phyloP scores from a whole-genome alignment of 92 coral and sea anemone species.

The Siderastrea radians region DNA sequence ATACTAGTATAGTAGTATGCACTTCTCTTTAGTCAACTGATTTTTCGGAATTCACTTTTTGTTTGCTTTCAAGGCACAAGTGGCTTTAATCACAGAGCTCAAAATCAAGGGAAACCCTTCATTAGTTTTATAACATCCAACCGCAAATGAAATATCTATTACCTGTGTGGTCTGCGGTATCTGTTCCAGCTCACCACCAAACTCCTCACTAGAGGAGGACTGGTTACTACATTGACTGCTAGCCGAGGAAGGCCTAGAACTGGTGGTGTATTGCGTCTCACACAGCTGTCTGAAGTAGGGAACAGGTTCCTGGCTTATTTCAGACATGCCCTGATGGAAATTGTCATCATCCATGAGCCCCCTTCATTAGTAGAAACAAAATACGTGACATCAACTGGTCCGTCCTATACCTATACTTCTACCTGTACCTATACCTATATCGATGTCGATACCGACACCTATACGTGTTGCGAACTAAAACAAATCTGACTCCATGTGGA shows the following conservation, averaged over 20 bases:
- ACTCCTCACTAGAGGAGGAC: slow-evolving; percentile 19
- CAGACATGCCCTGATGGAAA: slow-evolving; percentile 83
- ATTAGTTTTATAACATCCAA: too few relatives aligned
- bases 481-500: too few relatives aligned
- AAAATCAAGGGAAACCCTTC: too few relatives aligned
- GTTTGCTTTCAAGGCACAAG: too few relatives aligned
- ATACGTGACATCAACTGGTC: background rate
- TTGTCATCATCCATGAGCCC: slow-evolving; percentile 92
- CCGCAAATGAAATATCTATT: background rate
- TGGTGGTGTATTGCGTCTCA: slow-evolving; percentile 59
- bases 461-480: too few relatives aligned
- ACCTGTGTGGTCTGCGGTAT: slow-evolving; percentile 14
- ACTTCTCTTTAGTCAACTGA: too few relatives aligned
- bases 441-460: too few relatives aligned
- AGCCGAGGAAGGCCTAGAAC: slow-evolving; percentile 65
- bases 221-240: slow-evolving; percentile 49
- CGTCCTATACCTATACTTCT: background rate
- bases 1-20: too few relatives aligned
- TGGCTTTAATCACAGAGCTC: too few relatives aligned
- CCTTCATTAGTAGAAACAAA: slow-evolving; percentile 53
- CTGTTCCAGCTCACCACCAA: slow-evolving; percentile 41
- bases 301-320: slow-evolving; percentile 88
- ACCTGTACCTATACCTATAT: too few relatives aligned
- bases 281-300: slow-evolving; percentile 95
- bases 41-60: too few relatives aligned